phyloP scores from a whole-genome alignment of 2,113 vertebrate genomes.

The Perca fluviatilis region DNA sequence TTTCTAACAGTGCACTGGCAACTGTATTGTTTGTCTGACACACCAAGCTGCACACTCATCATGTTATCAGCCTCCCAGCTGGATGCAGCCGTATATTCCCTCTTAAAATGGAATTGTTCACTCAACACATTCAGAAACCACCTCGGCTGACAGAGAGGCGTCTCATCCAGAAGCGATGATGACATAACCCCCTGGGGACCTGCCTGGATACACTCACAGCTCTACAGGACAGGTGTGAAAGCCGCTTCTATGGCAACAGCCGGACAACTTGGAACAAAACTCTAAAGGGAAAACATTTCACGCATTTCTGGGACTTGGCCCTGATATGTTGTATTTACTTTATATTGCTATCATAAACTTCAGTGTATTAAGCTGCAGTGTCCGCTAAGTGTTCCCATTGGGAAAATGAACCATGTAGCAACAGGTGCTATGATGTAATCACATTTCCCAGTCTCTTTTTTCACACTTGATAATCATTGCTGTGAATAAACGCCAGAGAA shows the following conservation, averaged over 20 bases:
- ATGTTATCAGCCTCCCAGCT: slow-evolving; percentile 46
- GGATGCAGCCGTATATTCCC: slow-evolving; percentile 33
- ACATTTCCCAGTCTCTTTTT: slow-evolving; percentile 1
- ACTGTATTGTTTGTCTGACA: slow-evolving; percentile 38
- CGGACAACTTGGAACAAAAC: slow-evolving; percentile 24
- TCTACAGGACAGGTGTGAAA: slow-evolving; percentile 60
- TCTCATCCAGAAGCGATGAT: slow-evolving; percentile 41
- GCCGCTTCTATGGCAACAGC: slow-evolving; percentile 35
- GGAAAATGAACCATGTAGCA: slow-evolving; percentile 51
- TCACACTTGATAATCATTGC: slow-evolving; percentile 21
- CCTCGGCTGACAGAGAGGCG: slow-evolving; percentile 5
- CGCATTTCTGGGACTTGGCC: slow-evolving; percentile 36
- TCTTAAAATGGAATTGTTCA: slow-evolving; percentile 50
- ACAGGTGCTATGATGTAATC: slow-evolving; percentile 67
- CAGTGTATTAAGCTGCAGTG: slow-evolving; percentile 27
- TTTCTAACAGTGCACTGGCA: slow-evolving; percentile 28
- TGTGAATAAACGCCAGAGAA: slow-evolving; percentile 7
- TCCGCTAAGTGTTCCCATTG: slow-evolving; percentile 42
- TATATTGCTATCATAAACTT: slow-evolving; percentile 3
- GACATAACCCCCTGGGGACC: slow-evolving; percentile 41
- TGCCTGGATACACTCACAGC: slow-evolving; percentile 34
- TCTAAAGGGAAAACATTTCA: slow-evolving; percentile 27
- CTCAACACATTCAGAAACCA: slow-evolving; percentile 52
- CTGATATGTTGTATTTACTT: slow-evolving; percentile 24
- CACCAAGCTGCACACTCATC: slow-evolving; percentile 38